Base-by-base conservation (phyloP, 2,888 invertebrate genomes). In the Phoenoteleia sp. region DNA sequence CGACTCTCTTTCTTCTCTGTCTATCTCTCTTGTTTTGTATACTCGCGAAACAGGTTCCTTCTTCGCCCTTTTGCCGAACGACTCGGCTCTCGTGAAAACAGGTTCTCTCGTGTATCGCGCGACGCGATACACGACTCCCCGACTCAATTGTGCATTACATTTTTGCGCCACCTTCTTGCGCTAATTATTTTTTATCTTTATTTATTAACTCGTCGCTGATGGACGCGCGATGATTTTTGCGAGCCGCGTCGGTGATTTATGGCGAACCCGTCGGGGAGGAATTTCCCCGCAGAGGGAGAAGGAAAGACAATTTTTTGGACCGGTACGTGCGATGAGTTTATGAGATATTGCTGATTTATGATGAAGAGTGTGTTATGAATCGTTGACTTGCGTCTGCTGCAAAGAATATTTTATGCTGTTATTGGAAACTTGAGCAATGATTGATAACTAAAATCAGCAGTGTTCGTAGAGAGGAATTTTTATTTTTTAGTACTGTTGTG, bases 11-110 rank as follows among this genome's bases (percentile, higher is more conserved):
- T 25, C 21, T 52, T 27, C 49, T 56, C 71, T 23, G 36, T 9
- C 11, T 23, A 11, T 56, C 33, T 19, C 19, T 72, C 42, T 56
- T 21, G 42, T 60, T 75, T 75, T 67, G 49, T 62, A 19, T 39
- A 19, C 39, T 47, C 60, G 81, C 80, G 66, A 85, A 87, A 86
- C 88, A 86, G 84, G 86, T 87, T 81, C 81, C 81, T 81, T 66
- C 42, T 45, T 75, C 47, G 67, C 58, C 52, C 52, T 64, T 54
- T 36, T 23, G 81, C 36, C 81, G 52, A 74, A 66, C 60, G 81
- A 76, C 76, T 75, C 56, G 69, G 77, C 60, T 77, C 81, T 85
- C 64, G 71, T 69, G 77, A 47, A 84, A 87, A 88, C 89, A 87
- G 88, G 88, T 89, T 89, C 87, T 81, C 67, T 52, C 52, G n/a